Evolutionary conservation across 2,797 vertebrate genomes (phyloP), one percentile per base, ranked within the genome.

Genomic region (Periophthalmus magnuspinnatus): DNA sequence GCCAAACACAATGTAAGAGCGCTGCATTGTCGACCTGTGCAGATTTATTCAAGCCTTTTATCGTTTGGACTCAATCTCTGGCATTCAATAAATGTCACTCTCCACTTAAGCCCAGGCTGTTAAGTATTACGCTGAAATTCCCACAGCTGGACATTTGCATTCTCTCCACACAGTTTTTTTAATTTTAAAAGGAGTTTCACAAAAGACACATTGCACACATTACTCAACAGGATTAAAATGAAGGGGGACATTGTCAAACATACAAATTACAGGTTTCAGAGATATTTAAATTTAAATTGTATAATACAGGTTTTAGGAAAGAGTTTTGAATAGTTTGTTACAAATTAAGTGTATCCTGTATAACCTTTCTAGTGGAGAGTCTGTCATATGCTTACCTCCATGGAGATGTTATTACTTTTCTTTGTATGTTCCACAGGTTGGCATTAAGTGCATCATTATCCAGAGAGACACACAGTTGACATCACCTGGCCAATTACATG

Each of bases 41-140:
- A 70, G 62, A 73, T 81, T 64, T 64, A 34, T 36, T 65, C 64
- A 48, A 76, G 65, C 65, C 79, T 68, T 83, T 78, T 72, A 64
- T 57, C 32, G 52, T 74, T 68, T 73, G 59, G 17, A 79, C 57
- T 14, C 19, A 70, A 67, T 75, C 56, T 79, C 38, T 77, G 41
- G 59, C 57, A 71, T 73, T 52, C 54, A 65, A 55, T 57, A 75
- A 84, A 78, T 79, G 70, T 80, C 74, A 75, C 52, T 16, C 41
- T 77, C 41, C 61, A 71, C 69, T 77, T 41, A 65, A 70, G 68
- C 33, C 19, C 19, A 65, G 34, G 8, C 58, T 65, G 45, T 65
- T 66, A 75, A 52, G 72, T 73, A 19, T 60, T 2, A 77, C 34
- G 52, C 28, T 74, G 41, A 59, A 69, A 67, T 3, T 41, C 67